Evolutionary conservation across 2,888 invertebrate genomes (phyloP), one percentile per base, ranked within the genome.

Genomic region (Drosophila peninsularis): DNA sequence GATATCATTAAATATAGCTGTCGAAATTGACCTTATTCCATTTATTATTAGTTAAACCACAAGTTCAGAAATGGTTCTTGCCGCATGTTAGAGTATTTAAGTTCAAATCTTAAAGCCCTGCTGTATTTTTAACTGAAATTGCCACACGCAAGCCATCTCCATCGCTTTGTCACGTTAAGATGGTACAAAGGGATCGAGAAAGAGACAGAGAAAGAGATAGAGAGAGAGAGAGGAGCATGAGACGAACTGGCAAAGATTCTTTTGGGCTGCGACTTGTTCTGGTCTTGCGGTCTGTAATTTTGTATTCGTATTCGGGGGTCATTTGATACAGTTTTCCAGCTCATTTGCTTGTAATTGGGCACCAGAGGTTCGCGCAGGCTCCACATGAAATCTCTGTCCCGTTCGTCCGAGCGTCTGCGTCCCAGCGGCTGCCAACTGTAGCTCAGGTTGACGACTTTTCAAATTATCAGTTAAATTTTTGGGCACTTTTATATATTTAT

Each of bases 251-350:
- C 58, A 67, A 61, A 67, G 85, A 84, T 82, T 79, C 75, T 71
- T 82, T 62, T 69, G 53, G 67, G 61, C 24, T 32, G 36, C 27
- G 60, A 19, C 54, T 63, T 56, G 55, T 62, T 57, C 63, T 53
- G 62, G 41, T 55, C 57, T 58, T 65, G 78, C 53, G 55, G 75
- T 75, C 79, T 88, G 89, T 87, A 88, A 87, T 83, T 89, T 84
- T 83, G 84, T 79, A 78, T 82, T 85, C 69, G 73, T 37, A 77
- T 87, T 90, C 90, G 89, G 87, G 90, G 89, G 92, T 92, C 91
- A 92, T 92, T 92, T 90, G 92, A 92, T 92, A 92, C 91, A 92
- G 90, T 92, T 92, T 92, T 92, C 91, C 92, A 91, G 91, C 90
- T 92, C 91, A 92, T 92, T 90, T 92, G 89, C 86, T 89, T 91